Evolutionary conservation across 1,140 invertebrate species (phyloP).

Genomic region (Cylas formicarius): DNA sequence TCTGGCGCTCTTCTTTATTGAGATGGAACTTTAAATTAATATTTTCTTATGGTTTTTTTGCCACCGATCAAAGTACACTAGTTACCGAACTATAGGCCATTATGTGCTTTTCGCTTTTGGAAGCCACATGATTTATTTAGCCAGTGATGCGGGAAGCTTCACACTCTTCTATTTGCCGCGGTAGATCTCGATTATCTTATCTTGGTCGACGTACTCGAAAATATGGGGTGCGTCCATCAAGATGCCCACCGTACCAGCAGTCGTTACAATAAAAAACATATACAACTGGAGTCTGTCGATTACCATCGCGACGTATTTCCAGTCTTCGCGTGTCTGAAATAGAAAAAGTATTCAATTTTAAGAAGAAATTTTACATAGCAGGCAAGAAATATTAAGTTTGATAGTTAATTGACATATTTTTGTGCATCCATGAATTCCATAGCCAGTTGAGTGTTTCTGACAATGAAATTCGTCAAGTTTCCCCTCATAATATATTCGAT

Average conservation of each 20-base stretch:
- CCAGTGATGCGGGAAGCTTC: conserved; percentile 17
- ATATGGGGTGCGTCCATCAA: conserved; percentile 99
- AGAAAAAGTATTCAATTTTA: conserved; percentile 10
- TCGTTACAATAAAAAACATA: conserved; percentile 95
- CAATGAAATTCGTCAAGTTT: no score
- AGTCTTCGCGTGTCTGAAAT: conserved; percentile 90
- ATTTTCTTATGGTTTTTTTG: conserved; percentile 14
- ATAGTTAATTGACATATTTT: no score
- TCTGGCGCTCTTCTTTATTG: no score
- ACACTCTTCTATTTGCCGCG: conserved; percentile 65
- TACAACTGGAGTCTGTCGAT: conserved; percentile 95
- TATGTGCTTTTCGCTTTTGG: conserved; percentile 26
- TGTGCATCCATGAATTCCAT: no score
- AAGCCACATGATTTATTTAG: conserved; percentile 32
- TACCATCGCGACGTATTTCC: conserved; percentile 99
- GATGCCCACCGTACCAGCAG: conserved; percentile 89
- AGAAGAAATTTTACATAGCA: no score
- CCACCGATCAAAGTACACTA: conserved; percentile 18
- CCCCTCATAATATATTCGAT: no score
- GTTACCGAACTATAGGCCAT: conserved; percentile 27
- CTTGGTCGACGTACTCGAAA: conserved; percentile 97
- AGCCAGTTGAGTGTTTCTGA: no score
- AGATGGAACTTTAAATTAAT: no score
- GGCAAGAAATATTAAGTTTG: no score
- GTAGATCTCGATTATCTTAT: conserved; percentile 91